Percentiles rank a stretch among this genome's conserved stretches.
These are phyloP conservation scores for Lasius fuliginosus DNA, from an alignment of 2,888 invertebrate genomes.

Conservation along the genomic window DNA sequence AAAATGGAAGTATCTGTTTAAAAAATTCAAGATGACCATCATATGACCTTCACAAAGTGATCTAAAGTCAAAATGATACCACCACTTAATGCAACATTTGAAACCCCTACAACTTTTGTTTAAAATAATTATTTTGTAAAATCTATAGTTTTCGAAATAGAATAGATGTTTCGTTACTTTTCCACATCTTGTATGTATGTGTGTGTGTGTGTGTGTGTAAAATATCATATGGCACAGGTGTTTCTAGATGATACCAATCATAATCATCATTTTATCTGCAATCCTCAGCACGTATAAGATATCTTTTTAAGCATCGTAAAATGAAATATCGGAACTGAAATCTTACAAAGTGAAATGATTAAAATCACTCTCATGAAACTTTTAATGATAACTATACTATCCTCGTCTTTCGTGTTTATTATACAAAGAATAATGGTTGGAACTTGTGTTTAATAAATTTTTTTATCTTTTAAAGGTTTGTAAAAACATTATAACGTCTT, in stretches of 20 bases:
- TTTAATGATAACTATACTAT: slow-evolving; percentile 5
- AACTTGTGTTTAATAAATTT: slow-evolving; percentile 3
- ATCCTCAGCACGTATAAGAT: not conserved
- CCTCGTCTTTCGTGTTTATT: not conserved
- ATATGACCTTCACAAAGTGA: not conserved
- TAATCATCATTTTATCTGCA: slow-evolving; percentile 12
- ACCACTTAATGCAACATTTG: not conserved
- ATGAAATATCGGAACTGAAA: slow-evolving; percentile 28
- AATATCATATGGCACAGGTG: not conserved
- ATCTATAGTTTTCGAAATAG: not conserved
- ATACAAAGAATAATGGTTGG: slow-evolving; percentile 4
- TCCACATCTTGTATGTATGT: not conserved
- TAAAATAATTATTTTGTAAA: not conserved
- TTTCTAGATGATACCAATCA: not conserved
- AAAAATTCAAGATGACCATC: too few species aligned
- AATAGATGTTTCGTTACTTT: not conserved
- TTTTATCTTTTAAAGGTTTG: not conserved
- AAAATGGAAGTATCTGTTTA: not conserved
- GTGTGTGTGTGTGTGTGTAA: not conserved
- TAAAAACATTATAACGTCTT: too few species aligned
- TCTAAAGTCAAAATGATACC: not conserved
- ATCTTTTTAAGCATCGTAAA: slow-evolving; percentile 1
- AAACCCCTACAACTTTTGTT: not conserved
- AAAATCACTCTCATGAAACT: slow-evolving; percentile 13
- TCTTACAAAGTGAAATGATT: not conserved